Evolutionary conservation across 2,797 vertebrate species (phyloP), one percentile per base, ranked within the genome.

Genomic region (Chrysocyon brachyurus): DNA sequence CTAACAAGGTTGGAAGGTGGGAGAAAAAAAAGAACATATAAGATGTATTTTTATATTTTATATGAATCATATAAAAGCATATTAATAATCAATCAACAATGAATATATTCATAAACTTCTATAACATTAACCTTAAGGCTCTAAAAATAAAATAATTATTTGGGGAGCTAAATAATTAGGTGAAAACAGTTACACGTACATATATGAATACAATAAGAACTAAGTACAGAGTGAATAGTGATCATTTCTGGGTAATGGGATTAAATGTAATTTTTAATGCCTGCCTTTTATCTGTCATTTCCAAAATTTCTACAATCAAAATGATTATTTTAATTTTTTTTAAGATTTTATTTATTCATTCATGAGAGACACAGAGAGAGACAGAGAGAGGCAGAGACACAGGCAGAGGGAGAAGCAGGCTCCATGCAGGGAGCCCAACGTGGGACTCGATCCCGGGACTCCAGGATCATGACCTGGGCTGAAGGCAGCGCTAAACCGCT

Each of bases 61-160:
- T 19, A 56, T 63, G 6, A 79, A 63, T 90, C 72, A 72, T n/a
- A 77, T 59, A 91, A 94, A 83, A 82, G 26, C 3, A 61, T 57
- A 84, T 87, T 87, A 36, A 89, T 96, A 90, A 72, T 26, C 17
- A 66, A 70, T 61, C 28, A 92, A 64, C 12, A 84, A 88, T 83
- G n/a, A 79, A 57, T 90, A 93, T 59, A 92, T 70, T 89, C n/a
- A 22, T 90, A 81, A 90, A 81, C 66, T 49, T 19, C 81, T 28
- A 84, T 95, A 88, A 91, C 33, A 83, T 82, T 86, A 96, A 78
- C 24, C 17, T 89, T 83, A 75, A 90, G 49, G 2, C 21, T 68
- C 36, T 86, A 70, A 59, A 95, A 95, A 82, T 84, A 92, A 94
- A 95, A 46, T 36, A 66, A 77, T 66, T 90, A 24, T 61, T 83